Evolutionary conservation across 1,140 invertebrate species (phyloP).

Genomic region (Chrysomallon squamiferum): DNA sequence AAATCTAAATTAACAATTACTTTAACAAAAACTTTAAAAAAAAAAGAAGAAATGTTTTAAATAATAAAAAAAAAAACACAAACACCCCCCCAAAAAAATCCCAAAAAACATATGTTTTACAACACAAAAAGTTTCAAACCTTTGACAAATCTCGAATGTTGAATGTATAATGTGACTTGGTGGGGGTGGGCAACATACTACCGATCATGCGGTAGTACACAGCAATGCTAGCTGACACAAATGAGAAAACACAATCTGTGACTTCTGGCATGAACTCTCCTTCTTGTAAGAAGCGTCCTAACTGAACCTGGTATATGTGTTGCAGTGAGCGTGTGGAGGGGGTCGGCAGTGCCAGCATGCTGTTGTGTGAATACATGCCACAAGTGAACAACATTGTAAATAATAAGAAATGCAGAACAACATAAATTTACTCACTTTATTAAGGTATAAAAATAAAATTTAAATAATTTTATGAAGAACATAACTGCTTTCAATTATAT

Average conservation of each 20-base stretch:
- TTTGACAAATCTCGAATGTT: conserved; percentile 86
- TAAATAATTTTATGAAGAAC: background rate
- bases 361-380: conserved; percentile 24
- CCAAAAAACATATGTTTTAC: too few species aligned
- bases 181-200: conserved; percentile 58
- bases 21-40: too few species aligned
- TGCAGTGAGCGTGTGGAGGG: conserved; percentile 62
- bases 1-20: too few species aligned
- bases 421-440: background rate
- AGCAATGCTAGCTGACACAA: conserved; percentile 59
- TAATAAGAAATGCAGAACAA: background rate
- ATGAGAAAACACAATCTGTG: conserved; percentile 51
- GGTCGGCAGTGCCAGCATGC: conserved; percentile 60
- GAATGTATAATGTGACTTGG: conserved; percentile 89
- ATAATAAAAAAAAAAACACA: too few species aligned
- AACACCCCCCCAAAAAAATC: too few species aligned
- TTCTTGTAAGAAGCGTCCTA: conserved; percentile 59
- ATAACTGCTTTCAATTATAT: too few species aligned
- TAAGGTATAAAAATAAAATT: background rate
- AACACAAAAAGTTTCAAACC: conserved; percentile 52
- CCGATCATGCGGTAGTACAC: conserved; percentile 60
- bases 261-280: conserved; percentile 62
- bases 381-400: too few species aligned
- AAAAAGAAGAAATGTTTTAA: too few species aligned
- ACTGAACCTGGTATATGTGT: conserved; percentile 63